Conservation (phyloP, 2,797 vertebrate species). For the Premnoplex brunnescens region DNA sequence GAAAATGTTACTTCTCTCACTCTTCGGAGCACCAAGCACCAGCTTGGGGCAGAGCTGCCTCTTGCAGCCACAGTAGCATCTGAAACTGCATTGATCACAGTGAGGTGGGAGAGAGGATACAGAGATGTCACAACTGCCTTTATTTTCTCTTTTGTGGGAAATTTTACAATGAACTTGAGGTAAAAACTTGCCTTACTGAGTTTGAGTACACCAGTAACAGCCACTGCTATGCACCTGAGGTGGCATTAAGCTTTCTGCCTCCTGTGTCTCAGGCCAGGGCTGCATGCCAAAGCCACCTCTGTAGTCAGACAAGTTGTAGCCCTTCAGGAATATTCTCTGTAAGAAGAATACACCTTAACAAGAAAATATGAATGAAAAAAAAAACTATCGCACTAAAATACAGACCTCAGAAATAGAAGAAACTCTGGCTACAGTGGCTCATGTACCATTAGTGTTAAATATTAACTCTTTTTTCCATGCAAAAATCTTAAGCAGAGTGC, state of each 20-base stretch:
- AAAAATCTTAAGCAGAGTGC: not conserved
- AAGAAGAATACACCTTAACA: not conserved
- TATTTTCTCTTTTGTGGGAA: not conserved
- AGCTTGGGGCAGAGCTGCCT: not conserved
- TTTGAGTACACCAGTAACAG: not conserved
- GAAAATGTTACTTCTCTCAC: not conserved
- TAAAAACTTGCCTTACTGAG: not conserved
- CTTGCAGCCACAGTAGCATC: not conserved
- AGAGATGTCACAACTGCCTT: not conserved
- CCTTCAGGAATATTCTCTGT: not conserved
- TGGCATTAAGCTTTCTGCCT: not conserved
- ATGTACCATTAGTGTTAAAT: not conserved
- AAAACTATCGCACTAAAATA: not conserved
- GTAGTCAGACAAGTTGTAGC: not conserved
- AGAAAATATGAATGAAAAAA: not conserved
- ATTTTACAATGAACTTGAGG: not conserved
- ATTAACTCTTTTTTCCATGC: not conserved
- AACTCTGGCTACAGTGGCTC: not conserved
- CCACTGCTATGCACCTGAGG: not conserved
- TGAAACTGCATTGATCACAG: not conserved
- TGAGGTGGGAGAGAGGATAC: rapidly evolving
- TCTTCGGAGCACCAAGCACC: not conserved
- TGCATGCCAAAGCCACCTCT: rapidly evolving
- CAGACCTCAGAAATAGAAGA: not conserved
- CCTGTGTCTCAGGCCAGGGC: not conserved